phyloP scores from a whole-genome alignment of 2,113 vertebrate genomes.

The Petromus typicus region DNA sequence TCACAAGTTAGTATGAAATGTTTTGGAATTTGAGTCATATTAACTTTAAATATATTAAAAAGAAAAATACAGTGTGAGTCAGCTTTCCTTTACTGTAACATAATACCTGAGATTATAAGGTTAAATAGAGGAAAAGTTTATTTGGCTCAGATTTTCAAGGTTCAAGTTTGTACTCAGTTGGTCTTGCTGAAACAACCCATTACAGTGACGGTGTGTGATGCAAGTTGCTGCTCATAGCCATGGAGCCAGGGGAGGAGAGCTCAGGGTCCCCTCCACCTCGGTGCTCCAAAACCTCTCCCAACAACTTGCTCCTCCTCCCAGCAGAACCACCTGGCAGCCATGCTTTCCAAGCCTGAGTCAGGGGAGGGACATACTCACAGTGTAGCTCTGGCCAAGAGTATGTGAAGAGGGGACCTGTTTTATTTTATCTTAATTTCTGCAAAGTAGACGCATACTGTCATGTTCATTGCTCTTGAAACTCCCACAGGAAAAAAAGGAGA shows the following conservation, averaged over 20 bases:
- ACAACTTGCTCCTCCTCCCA: too few relatives aligned
- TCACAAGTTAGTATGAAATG: background rate
- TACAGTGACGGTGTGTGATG: too few relatives aligned
- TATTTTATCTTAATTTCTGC: constrained; percentile 32
- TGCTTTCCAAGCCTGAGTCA: background rate
- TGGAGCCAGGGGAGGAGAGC: background rate
- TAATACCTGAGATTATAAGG: too few relatives aligned
- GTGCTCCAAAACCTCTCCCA: too few relatives aligned
- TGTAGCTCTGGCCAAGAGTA: background rate
- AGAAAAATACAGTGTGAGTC: background rate
- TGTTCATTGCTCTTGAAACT: background rate
- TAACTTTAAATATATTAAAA: background rate
- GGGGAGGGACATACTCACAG: background rate
- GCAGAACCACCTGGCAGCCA: too few relatives aligned
- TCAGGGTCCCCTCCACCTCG: background rate
- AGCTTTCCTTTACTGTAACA: background rate
- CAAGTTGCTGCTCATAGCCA: background rate
- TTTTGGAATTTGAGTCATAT: background rate
- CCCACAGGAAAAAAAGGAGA: background rate
- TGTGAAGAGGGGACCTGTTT: background rate
- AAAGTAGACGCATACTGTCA: background rate
- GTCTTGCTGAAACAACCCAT: background rate
- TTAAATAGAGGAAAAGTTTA: background rate
- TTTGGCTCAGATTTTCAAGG: background rate
- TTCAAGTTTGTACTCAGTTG: background rate